Evolutionary conservation across 1,140 invertebrate genomes (phyloP).

Genomic region (Cydia strobilella): DNA sequence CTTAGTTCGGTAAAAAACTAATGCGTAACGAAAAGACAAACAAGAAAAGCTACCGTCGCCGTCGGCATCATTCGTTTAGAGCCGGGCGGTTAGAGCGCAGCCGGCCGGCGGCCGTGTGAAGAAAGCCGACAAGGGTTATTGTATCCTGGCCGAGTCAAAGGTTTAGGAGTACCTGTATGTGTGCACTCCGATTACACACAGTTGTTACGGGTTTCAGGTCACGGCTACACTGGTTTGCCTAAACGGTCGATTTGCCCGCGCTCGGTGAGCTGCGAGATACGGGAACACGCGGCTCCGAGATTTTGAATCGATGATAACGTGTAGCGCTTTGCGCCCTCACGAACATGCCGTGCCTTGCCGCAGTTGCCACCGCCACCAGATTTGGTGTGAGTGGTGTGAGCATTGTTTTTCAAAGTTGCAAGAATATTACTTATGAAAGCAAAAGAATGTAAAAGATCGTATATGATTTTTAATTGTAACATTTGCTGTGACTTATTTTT

Average conservation of each 20-base stretch:
- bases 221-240: background rate
- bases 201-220: background rate
- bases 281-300: conserved; percentile 14
- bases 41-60: conserved; percentile 28
- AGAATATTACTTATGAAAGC: too few relatives aligned
- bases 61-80: conserved; percentile 18
- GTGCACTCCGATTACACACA: background rate
- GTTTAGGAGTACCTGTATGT: background rate
- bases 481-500: too few relatives aligned
- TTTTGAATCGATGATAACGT: conserved; percentile 32
- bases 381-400: conserved; percentile 24
- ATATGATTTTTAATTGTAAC: too few relatives aligned
- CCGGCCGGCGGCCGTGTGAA: conserved; percentile 25
- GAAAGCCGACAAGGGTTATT: conserved; percentile 26
- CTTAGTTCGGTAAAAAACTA: conserved; percentile 13
- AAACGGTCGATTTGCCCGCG: background rate
- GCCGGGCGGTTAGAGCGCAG: conserved; percentile 24
- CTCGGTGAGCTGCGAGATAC: background rate
- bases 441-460: too few relatives aligned
- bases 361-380: conserved; percentile 13
- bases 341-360: conserved; percentile 5
- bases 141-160: background rate
- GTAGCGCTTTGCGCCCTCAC: conserved; percentile 31
- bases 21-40: conserved; percentile 30
- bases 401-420: conserved; percentile 11